Evolutionary conservation across 1,140 invertebrate genomes (phyloP), one percentile per base, ranked within the genome.

Genomic region (Drosophila nannoptera): DNA sequence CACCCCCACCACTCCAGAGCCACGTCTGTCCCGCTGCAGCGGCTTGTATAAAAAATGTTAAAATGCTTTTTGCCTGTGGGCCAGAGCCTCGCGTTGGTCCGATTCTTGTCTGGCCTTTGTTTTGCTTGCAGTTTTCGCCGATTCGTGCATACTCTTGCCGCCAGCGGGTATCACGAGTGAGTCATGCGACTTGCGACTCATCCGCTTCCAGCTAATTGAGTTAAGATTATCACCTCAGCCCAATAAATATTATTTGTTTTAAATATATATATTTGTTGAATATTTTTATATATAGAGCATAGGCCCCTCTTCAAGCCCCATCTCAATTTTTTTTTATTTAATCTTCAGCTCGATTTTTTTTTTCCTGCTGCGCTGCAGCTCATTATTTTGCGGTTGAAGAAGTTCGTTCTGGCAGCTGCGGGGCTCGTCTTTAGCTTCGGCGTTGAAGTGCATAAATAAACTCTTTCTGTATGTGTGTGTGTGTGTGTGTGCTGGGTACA

Each of bases 401-500:
- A 69, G 64, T 72, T 68, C 64, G 55, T 71, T 66, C 68, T 70
- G 68, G 22, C 45, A 33, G 36, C 61, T 63, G 66, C 42, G 55
- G 12, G 43, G 36, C 45, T 55, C 69, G 63, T 67, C 72, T 78
- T 78, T 75, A 64, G 77, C 71, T 76, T 38, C 55, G 69, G 60
- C 80, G 64, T 78, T 78, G 72, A 84, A 84, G 78, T 84, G 80
- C 78, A 84, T 84, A 83, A 83, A 78, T 82, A 84, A 75, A 76
- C 60, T 70, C 52, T 64, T 31, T 16, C 40, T 36, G 40, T 14
- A 40, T 40, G 36, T 7, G 54, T 71, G 46, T 11, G 22, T 46
- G 22, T 46, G 4, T 46, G 4, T 53, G 36, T 42, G 12, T 14
- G 7, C 32, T 60, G n/a, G 12, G 16, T 70, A 65, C 73, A 84